Base-by-base conservation (phyloP, 2,888 invertebrate species). In the Trissoscelio sp. region DNA sequence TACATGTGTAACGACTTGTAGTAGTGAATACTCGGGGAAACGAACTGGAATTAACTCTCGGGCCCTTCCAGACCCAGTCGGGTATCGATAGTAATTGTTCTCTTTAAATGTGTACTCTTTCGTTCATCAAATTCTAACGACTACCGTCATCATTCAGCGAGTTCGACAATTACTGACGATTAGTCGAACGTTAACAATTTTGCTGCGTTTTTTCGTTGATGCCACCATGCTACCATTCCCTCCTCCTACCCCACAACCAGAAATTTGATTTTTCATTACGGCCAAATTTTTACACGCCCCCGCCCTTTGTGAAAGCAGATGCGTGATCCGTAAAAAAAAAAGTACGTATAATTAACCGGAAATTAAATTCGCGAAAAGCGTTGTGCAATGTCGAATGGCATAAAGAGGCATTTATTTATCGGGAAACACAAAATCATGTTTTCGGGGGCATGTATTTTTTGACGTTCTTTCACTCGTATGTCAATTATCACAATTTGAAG, bases 71-170 rank as follows among this genome's bases (percentile, higher is more conserved):
- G 69, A 79, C 64, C 72, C 73, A 58, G 66, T 74, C 69, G 79
- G 53, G 58, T 85, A 88, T 89, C 88, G 88, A 89, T 88, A 85
- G 86, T 88, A 87, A 88, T 88, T 88, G 89, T 86, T 86, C 86
- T 62, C 74, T 79, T 79, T 79, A 82, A 84, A 85, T 82, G 82
- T 79, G 77, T 77, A 79, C 77, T 81, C 67, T 81, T 73, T 74
- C 70, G 62, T 62, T 69, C 74, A 74, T 74, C 79, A 79, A 79
- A 66, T 79, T 79, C 66, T 64, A 66, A 64, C 57, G 72, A 79
- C 79, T 46, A 20, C 22, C 79, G 66, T 79, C 72, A 79, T 79
- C 74, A 79, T 62, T 72, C 67, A 55, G 24, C 67, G 46, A 60
- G 62, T 34, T 74, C 48, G 48, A 79, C 73, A 74, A n/a, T n/a